Base-by-base conservation (phyloP, 2,888 invertebrate genomes). In the Athalia rosae region DNA sequence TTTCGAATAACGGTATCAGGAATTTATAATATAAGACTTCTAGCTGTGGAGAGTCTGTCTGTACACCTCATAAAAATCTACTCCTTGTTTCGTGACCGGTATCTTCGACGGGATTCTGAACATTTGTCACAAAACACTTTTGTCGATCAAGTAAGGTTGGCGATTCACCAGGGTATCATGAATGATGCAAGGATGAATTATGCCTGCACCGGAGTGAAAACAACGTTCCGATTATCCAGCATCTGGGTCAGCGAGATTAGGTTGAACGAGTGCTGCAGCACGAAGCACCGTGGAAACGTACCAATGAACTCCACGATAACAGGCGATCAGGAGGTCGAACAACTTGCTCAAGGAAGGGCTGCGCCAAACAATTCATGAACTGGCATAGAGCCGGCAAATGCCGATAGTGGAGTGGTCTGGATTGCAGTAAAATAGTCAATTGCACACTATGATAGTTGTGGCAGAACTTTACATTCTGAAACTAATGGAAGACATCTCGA, bases 91-190 rank as follows among this genome's bases (percentile, higher is more conserved):
- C 63, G 47, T 81, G 80, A 79, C 79, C 74, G 71, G 80, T 80
- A 79, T 82, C 81, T 82, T 81, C 81, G 79, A 82, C 81, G 80
- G 79, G 80, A 80, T 80, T 81, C 82, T 83, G 84, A 84, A 83
- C 83, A 80, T 85, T 84, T 82, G 84, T 84, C 84, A 85, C 87
- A 85, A 88, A 86, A 87, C 86, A 88, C 86, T 87, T 88, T 87
- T 87, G 87, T 87, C 87, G 88, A 87, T 87, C 87, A 85, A 86
- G 86, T 87, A 87, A 87, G 87, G 87, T 84, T 86, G 85, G 83
- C 85, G 81, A 81, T 83, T 76, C 64, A 85, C 80, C 80, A 80
- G 86, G 87, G 76, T 76, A 84, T 47, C 84, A 88, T 82, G 79
- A 82, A 5, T 5, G 13, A n/a, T 61, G 28, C 4, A 45, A 48